Evolutionary conservation across 2,113 vertebrate species (phyloP), one percentile per base, ranked within the genome.

Genomic region (Numenius arquata): DNA sequence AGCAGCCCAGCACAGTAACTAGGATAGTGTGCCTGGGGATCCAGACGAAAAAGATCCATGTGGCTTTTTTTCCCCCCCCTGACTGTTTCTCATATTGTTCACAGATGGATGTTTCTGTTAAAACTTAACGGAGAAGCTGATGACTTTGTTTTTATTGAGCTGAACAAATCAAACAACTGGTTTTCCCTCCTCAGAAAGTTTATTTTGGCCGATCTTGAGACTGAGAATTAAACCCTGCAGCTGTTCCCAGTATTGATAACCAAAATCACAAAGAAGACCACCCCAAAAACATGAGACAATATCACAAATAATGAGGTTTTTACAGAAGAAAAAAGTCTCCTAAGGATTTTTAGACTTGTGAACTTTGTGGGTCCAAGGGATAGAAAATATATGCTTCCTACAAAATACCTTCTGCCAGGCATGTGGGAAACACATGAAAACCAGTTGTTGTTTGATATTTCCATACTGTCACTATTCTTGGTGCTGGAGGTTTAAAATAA

Each of bases 121-220:
- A 84, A 90, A 95, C 85, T 93, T 93, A 95, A 90, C 71, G n/a
- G 29, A 52, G 55, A 87, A 59, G 86, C 14, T 81, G 65, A 92
- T 63, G 68, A 30, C 63, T 92, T 78, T 78, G 63, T 71, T 92
- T 95, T 92, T 87, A 56, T 56, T 84, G 86, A 86, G 55, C 47
- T 84, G 68, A 90, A 85, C 65, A 48, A 87, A 80, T 95, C n/a
- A 90, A 92, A 86, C 41, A 74, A 92, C 68, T 90, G 88, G 50
- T 78, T 95, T 91, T 92, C 68, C 27, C 56, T 95, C 71, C 68
- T 89, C n/a, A 78, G 36, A 94, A 77, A 50, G 76, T 95, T 93
- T 88, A 59, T 93, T 95, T 90, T 86, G 59, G 16, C 15, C 70
- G 75, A 4, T 79, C 66, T 68, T 82, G 84, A 95, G 74, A 45